Evolutionary conservation across 2,113 vertebrate genomes (phyloP).

Genomic region (Menura novaehollandiae): DNA sequence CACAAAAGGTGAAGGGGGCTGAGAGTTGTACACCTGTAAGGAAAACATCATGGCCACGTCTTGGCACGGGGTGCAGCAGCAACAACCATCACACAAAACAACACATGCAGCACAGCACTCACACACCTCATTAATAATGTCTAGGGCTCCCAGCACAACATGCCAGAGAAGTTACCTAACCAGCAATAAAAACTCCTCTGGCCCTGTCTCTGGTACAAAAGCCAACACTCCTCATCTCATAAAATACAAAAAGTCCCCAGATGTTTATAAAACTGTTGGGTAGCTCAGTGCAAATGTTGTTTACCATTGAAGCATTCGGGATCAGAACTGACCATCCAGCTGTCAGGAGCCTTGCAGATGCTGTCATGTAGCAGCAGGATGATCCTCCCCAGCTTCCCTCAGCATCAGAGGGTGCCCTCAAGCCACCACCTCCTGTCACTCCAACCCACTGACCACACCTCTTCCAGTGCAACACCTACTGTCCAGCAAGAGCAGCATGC

Average conservation of each 20-base stretch:
- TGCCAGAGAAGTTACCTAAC: slow-evolving; percentile 58
- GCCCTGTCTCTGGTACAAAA: not conserved
- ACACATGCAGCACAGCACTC: not conserved
- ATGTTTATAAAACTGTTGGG: not conserved
- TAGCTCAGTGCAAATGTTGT: not conserved
- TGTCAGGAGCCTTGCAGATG: not conserved
- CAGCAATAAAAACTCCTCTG: slow-evolving; percentile 31
- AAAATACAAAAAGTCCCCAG: slow-evolving; percentile 12
- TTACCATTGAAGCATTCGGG: not conserved
- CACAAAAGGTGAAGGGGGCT: not conserved
- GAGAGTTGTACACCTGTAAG: not conserved
- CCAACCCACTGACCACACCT: not conserved
- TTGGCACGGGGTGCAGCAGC: not conserved
- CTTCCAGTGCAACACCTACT: not conserved
- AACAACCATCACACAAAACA: not conserved
- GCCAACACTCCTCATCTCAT: not conserved
- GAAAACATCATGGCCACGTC: not conserved
- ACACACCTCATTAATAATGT: slow-evolving; percentile 26
- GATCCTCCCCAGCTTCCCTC: not conserved
- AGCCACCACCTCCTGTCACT: not conserved
- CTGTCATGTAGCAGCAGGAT: not conserved
- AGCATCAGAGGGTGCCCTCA: rapidly evolving
- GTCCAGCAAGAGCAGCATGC: not conserved
- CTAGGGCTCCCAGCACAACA: not conserved
- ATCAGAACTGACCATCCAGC: not conserved